Conservation (phyloP, 2,797 vertebrate genomes). For the Pangasius macronema region DNA sequence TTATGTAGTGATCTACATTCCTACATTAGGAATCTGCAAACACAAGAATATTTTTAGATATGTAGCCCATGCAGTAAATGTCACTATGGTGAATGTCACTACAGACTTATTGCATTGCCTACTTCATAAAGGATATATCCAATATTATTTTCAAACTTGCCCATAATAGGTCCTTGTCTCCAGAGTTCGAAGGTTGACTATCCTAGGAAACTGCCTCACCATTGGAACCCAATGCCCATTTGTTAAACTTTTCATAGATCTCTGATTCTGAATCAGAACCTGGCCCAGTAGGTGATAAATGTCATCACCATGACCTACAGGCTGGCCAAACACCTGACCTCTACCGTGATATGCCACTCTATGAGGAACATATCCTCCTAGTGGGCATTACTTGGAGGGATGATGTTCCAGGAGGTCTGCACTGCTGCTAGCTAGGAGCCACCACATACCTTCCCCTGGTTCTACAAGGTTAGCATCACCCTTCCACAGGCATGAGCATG, state of each 20-base stretch:
- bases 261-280: not conserved
- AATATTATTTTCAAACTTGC: not conserved
- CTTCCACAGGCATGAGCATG: not conserved
- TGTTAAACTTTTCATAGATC: conserved; percentile 7
- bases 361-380: not conserved
- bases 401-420: not conserved
- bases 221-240: not conserved
- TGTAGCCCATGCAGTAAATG: not conserved
- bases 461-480: not conserved
- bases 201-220: not conserved
- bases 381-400: not conserved
- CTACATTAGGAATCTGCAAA: not conserved
- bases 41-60: not conserved
- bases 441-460: not conserved
- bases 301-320: not conserved
- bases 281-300: not conserved
- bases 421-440: not conserved
- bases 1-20: not conserved
- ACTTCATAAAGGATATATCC: not conserved
- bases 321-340: not conserved
- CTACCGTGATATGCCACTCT: not conserved
- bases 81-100: not conserved
- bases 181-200: not conserved
- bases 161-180: not conserved
- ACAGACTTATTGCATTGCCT: not conserved